phyloP scores from a whole-genome alignment of 2,797 vertebrate genomes.

The Sarcoramphus papa region DNA sequence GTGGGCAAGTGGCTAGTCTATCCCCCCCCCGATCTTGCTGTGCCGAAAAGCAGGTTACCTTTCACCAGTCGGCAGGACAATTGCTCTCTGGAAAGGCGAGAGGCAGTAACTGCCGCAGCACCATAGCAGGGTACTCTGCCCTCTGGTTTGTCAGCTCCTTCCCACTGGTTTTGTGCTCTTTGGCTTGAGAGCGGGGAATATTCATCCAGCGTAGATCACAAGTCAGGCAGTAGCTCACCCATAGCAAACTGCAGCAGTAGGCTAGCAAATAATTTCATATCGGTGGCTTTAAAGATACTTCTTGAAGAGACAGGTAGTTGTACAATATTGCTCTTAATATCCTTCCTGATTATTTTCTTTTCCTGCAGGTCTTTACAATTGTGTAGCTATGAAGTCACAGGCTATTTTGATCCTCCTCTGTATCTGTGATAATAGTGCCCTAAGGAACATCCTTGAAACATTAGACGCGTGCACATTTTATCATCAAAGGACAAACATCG shows the following conservation, averaged over 20 bases:
- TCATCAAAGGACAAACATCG: not conserved
- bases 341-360: not conserved
- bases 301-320: not conserved
- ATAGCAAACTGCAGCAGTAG: not conserved
- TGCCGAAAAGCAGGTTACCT: not conserved
- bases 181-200: not conserved
- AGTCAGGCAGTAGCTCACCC: not conserved
- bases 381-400: not conserved
- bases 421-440: not conserved
- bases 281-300: not conserved
- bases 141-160: not conserved
- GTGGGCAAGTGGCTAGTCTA: not conserved
- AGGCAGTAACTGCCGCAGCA: not conserved
- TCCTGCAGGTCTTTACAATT: not conserved
- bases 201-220: not conserved
- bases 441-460: not conserved
- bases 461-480: fast-evolving
- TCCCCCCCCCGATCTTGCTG: fast-evolving
- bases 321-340: not conserved
- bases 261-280: not conserved
- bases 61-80: not conserved
- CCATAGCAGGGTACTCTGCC: fast-evolving
- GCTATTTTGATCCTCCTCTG: not conserved
- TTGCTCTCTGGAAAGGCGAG: not conserved
- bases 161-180: not conserved